Conservation (phyloP, 2,888 invertebrate species). For the Lysandra bellargus region DNA sequence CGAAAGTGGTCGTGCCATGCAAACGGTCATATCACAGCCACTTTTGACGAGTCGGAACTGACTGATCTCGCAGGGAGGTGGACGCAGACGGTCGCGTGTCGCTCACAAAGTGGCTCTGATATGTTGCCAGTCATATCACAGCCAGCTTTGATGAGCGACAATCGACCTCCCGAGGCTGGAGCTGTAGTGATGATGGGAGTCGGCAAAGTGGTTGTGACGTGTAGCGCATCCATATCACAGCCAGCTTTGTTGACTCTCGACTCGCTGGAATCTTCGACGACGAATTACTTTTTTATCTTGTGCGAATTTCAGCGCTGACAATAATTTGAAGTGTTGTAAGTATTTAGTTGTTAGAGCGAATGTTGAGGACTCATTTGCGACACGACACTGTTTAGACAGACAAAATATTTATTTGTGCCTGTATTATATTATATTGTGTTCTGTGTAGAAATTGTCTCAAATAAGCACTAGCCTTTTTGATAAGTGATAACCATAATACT, state of each 20-base stretch:
- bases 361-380: background rate
- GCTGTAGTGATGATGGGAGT: conserved; percentile 37
- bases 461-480: background rate
- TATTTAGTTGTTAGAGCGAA: background rate
- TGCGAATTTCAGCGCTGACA: background rate
- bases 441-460: background rate
- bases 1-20: conserved; percentile 80
- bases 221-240: conserved; percentile 90
- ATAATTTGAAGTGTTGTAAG: background rate
- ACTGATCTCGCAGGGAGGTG: conserved; percentile 51
- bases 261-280: conserved; percentile 5
- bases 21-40: conserved; percentile 92
- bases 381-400: background rate
- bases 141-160: conserved; percentile 98
- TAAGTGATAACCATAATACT: too few species aligned
- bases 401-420: background rate
- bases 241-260: conserved; percentile 88
- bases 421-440: background rate
- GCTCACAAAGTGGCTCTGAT: conserved; percentile 96
- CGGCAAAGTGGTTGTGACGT: conserved; percentile 91
- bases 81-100: conserved; percentile 60
- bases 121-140: conserved; percentile 90
- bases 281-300: background rate
- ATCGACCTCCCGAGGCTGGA: conserved; percentile 34
- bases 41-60: conserved; percentile 94